Evolutionary conservation across 2,797 vertebrate genomes (phyloP).

Genomic region (Channa striata): DNA sequence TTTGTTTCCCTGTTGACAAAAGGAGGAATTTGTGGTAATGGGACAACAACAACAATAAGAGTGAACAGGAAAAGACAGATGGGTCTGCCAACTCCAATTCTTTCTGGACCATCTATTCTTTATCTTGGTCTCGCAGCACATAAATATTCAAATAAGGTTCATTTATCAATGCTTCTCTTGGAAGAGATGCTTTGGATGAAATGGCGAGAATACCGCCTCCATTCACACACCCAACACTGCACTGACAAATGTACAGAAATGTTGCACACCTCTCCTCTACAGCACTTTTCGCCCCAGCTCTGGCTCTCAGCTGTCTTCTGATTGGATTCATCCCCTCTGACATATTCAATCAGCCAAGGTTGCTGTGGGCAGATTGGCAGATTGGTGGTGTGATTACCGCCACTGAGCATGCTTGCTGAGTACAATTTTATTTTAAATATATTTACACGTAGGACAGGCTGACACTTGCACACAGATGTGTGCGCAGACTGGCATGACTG

Average conservation of each 20-base stretch:
- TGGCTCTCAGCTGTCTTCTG: slow-evolving; percentile 70
- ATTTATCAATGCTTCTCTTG: slow-evolving; percentile 77
- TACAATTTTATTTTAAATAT: slow-evolving; percentile 49
- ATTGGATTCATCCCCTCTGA: slow-evolving; percentile 79
- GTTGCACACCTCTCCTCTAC: slow-evolving; percentile 46
- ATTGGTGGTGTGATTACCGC: slow-evolving; percentile 76
- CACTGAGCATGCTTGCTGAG: slow-evolving; percentile 64
- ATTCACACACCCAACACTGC: slow-evolving; percentile 54
- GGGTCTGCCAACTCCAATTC: slow-evolving; percentile 88
- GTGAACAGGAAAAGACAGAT: slow-evolving; percentile 86
- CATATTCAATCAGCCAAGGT: slow-evolving; percentile 78
- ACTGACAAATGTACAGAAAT: slow-evolving; percentile 68
- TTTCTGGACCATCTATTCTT: slow-evolving; percentile 89
- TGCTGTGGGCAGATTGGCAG: slow-evolving; percentile 77
- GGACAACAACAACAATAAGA: slow-evolving; percentile 82
- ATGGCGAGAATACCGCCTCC: slow-evolving; percentile 54
- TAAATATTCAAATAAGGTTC: slow-evolving; percentile 85
- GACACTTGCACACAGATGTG: slow-evolving; percentile 51
- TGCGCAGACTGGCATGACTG: slow-evolving; percentile 60
- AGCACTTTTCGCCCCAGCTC: slow-evolving; percentile 51
- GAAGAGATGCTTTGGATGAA: slow-evolving; percentile 73
- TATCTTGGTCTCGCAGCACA: slow-evolving; percentile 81
- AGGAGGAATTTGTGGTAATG: slow-evolving; percentile 77
- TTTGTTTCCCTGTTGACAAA: slow-evolving; percentile 81
- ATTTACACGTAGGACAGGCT: slow-evolving; percentile 24